Conservation (phyloP, 35 echinoderm and acorn worm genomes). For the Heliocidaris tuberculata region DNA sequence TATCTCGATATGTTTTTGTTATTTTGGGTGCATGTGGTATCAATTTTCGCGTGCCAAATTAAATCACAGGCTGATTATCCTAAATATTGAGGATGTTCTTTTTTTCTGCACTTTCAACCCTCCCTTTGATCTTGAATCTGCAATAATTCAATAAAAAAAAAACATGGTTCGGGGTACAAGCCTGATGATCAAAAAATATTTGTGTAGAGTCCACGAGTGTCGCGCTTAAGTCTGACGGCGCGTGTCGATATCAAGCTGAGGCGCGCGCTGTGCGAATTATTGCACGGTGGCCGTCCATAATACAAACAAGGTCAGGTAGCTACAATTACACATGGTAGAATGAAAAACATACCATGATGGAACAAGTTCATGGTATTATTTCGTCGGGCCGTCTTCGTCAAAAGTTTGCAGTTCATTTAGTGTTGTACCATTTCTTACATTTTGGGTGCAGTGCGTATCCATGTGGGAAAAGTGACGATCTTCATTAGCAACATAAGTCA, state of each 20-base stretch:
- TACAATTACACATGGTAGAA: neutral
- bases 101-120: neutral
- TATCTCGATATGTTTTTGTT: neutral
- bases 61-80: neutral
- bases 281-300: neutral
- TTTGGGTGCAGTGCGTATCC: neutral
- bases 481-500: too few species aligned
- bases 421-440: neutral
- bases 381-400: neutral
- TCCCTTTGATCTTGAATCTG: neutral
- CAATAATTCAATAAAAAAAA: neutral
- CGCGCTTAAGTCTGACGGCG: neutral
- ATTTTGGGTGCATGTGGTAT: neutral
- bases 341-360: neutral
- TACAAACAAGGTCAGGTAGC: neutral
- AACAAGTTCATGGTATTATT: neutral
- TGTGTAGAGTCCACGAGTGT: neutral
- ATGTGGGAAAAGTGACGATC: too few species aligned
- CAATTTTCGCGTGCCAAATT: neutral
- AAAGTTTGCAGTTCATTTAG: neutral
- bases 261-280: neutral
- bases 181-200: neutral
- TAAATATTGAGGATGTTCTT: neutral
- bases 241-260: constrained; percentile 7
- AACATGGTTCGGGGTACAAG: neutral